Evolutionary conservation across 2,113 vertebrate species (phyloP).

Genomic region (Salvelinus alpinus): DNA sequence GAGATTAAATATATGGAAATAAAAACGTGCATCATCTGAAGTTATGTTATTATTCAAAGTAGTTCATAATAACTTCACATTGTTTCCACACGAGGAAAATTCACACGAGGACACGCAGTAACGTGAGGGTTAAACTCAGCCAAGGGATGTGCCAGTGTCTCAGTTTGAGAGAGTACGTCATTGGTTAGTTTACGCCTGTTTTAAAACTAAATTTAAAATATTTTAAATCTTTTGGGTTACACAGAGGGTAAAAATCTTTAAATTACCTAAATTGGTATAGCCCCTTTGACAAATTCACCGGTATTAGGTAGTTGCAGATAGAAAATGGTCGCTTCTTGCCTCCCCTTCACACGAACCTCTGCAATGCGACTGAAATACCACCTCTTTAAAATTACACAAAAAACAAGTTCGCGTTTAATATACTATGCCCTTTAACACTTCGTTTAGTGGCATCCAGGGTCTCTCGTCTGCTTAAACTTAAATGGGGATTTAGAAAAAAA

Average conservation of each 20-base stretch:
- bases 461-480: constrained; percentile 26
- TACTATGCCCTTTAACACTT: constrained; percentile 2
- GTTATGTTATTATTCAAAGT: no score
- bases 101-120: constrained; percentile 6
- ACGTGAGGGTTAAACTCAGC: constrained; percentile 35
- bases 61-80: no score
- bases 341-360: constrained; percentile 70
- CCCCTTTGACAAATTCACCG: constrained; percentile 36
- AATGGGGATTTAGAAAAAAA: constrained; percentile 37
- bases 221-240: not conserved
- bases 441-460: constrained; percentile 5
- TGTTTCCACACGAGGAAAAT: not conserved
- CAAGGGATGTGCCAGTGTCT: constrained; percentile 26
- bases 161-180: constrained; percentile 30
- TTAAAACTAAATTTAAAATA: no score
- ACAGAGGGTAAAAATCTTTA: not conserved
- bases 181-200: constrained; percentile 28
- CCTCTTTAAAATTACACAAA: constrained; percentile 32
- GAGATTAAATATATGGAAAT: no score
- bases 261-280: not conserved
- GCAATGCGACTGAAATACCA: constrained; percentile 75
- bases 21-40: no score
- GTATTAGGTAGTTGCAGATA: constrained; percentile 46
- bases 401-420: constrained; percentile 17
- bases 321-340: constrained; percentile 73